Evolutionary conservation across 2,888 invertebrate genomes (phyloP), one percentile per base, ranked within the genome.

Genomic region (Drosophila formosana): DNA sequence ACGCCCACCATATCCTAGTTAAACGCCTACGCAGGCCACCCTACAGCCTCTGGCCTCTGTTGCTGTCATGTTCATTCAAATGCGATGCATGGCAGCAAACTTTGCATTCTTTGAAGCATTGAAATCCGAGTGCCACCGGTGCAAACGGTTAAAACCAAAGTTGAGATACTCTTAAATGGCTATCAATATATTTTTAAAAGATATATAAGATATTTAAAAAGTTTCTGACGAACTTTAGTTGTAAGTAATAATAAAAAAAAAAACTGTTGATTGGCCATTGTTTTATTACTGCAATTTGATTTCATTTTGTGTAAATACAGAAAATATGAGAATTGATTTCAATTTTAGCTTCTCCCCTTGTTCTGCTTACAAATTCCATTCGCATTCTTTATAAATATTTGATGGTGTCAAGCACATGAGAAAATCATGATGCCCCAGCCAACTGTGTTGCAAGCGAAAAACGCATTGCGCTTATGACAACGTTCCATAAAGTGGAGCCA

Each of bases 21-120:
- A 25, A 53, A 8, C 62, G 50, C 52, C 56, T 53, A 41, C 18
- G 8, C 46, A 46, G 37, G 66, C 32, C 37, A 47, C 25, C 51
- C 39, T 25, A 57, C 57, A 49, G 57, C 46, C 13, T 18, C 13
- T 49, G 18, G 39, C 13, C 7, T 23, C 47, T 47, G 50, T 51
- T 30, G 57, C 64, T 66, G 83, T 67, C 84, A 73, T 70, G 69
- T 80, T 83, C 72, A 13, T 39, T 39, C 39, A n/a, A 77, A 70
- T 80, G 70, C 67, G 81, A 57, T 62, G 58, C 52, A 49, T 30
- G 45, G 56, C 66, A 61, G 32, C 61, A 47, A 60, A 32, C 26
- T 39, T 65, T 67, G 75, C 64, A 69, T 60, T 52, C 50, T 51
- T 67, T 55, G 4, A 43, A 37, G 45, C 51, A 34, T 26, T 39